Conservation (phyloP, 2,113 vertebrate genomes). For the Pterocles burchelli region DNA sequence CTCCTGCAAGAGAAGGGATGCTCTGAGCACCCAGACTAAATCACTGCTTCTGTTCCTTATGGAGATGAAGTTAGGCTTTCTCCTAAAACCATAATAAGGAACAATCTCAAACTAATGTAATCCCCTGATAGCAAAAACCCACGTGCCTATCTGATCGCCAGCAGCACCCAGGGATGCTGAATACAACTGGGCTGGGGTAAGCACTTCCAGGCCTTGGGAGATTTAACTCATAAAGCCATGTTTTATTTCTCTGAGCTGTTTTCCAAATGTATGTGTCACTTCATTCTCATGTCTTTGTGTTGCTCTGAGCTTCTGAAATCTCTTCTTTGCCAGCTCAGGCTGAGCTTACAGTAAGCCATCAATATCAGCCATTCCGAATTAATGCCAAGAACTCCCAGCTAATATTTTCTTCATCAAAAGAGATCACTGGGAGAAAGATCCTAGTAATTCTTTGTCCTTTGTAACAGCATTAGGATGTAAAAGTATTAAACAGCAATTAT, state of each 20-base stretch:
- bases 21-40: background rate
- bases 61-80: background rate
- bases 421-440: background rate
- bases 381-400: constrained; percentile 9
- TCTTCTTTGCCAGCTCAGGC: background rate
- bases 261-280: background rate
- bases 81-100: background rate
- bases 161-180: background rate
- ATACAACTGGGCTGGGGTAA: background rate
- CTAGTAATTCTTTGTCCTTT: constrained; percentile 26
- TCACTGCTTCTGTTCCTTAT: background rate
- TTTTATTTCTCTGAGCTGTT: constrained; percentile 2
- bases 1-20: background rate
- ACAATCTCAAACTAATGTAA: background rate
- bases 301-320: constrained; percentile 5
- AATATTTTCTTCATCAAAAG: constrained; percentile 35
- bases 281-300: background rate
- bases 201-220: background rate
- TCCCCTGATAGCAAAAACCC: background rate
- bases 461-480: constrained; percentile 3
- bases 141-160: background rate
- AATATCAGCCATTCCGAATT: background rate
- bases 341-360: background rate
- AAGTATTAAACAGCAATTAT: constrained; percentile 41
- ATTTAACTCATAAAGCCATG: background rate